Base-by-base conservation (phyloP, 2,888 invertebrate genomes). In the Shargacucullia verbasci region DNA sequence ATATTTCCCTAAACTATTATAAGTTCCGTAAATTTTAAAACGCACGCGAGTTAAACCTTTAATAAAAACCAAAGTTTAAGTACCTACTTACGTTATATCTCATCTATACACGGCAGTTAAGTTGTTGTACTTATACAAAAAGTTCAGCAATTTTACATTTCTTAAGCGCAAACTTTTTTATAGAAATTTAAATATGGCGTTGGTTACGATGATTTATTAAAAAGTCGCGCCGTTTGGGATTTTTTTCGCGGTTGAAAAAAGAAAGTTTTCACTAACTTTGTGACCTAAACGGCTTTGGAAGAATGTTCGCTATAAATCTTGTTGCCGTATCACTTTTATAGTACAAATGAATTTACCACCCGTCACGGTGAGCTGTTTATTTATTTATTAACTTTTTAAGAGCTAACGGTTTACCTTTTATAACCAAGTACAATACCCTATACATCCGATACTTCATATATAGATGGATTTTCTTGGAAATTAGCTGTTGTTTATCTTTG, bases 201-300 rank as follows among this genome's bases (percentile, higher is more conserved):
- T 41, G 54, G 56, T 66, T 66, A 47, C 14, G 37, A 74, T 77
- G 76, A 76, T 76, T 76, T 76, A 76, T 77, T 71, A 57, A 69
- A 52, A 65, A 69, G 45, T 67, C 44, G 46, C 64, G 53, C 39
- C 64, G 52, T 62, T 66, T 20, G 58, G 56, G 66, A 60, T 67
- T 49, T 68, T n/a, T 20, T 50, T 49, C 34, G 72, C 56, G 62
- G 77, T 60, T 58, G 38, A 34, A 60, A 52, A 63, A 69, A 62
- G 35, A 55, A 39, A 54, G 47, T 73, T 72, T 10, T 38, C 7
- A 45, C 39, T 45, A 64, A 76, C 57, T 76, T 69, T 59, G 64
- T 60, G 60, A 71, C 77, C 69, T 69, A 74, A 77, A 54, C 75
- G 53, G 62, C 41, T 65, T 65, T 54, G 14, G 44, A 70, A 59